Conservation (phyloP, 2,888 invertebrate genomes). For the Macrophya annulata region DNA sequence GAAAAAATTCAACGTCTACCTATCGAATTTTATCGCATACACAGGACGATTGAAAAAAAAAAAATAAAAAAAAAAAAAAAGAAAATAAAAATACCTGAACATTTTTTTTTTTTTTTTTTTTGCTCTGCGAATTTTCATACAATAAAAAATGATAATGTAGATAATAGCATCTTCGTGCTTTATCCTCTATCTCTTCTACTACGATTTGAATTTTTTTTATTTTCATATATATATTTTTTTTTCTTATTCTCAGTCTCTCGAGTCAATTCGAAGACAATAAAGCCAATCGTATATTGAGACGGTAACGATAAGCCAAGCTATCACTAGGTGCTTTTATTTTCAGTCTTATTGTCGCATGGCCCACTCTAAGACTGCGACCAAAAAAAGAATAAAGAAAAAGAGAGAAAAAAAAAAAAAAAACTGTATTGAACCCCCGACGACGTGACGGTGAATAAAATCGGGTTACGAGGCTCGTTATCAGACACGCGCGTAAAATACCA, state of each 20-base stretch:
- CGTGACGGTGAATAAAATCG: constrained; percentile 47
- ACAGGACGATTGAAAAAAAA: too few relatives aligned
- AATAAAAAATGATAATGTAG: too few relatives aligned
- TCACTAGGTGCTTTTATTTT: constrained; percentile 7
- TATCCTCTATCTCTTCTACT: background rate
- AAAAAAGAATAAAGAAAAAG: background rate
- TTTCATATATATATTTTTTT: background rate
- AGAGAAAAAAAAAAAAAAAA: background rate
- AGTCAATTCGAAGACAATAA: constrained; percentile 12
- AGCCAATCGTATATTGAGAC: constrained; percentile 9
- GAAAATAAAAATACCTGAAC: too few relatives aligned
- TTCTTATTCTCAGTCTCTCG: background rate
- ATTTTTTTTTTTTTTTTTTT: too few relatives aligned
- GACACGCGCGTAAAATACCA: constrained; percentile 9
- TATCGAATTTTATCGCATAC: too few relatives aligned
- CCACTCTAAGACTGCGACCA: background rate
- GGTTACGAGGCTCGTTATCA: constrained; percentile 38
- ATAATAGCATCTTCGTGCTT: too few relatives aligned
- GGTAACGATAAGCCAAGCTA: constrained; percentile 16
- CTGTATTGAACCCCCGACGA: constrained; percentile 20
- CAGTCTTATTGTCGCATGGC: background rate
- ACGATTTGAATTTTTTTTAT: too few relatives aligned
- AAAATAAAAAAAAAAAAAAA: too few relatives aligned
- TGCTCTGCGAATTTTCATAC: too few relatives aligned
- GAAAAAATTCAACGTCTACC: too few relatives aligned